These are phyloP conservation scores for Chamaetylas fuelleborni DNA, from an alignment of 2,113 vertebrate genomes.

Conservation along the genomic window DNA sequence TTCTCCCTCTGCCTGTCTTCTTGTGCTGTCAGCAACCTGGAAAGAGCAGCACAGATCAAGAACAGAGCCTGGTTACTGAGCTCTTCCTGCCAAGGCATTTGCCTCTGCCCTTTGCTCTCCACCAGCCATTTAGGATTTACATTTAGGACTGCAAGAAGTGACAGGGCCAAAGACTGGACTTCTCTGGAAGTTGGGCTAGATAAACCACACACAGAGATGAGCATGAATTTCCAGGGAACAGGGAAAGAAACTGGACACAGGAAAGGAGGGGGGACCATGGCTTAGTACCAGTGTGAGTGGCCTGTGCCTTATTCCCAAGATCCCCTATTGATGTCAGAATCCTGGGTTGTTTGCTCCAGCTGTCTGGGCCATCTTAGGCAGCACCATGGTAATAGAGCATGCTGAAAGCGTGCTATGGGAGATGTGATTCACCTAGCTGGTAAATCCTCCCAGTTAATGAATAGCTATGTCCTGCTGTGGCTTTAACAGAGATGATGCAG, in stretches of 20 bases:
- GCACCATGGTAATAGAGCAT: neutral
- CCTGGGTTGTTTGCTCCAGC: neutral
- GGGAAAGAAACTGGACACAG: neutral
- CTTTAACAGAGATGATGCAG: neutral
- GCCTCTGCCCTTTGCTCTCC: neutral
- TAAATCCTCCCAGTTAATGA: neutral
- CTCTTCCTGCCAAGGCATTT: neutral
- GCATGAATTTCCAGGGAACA: neutral
- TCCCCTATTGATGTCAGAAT: neutral
- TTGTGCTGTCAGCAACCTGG: conserved; percentile 75
- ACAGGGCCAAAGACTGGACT: neutral
- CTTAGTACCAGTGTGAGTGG: neutral
- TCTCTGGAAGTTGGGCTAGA: neutral
- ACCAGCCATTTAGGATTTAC: neutral
- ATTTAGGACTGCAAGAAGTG: neutral
- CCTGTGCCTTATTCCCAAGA: neutral
- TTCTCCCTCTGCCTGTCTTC: conserved; percentile 72
- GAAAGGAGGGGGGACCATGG: too few relatives aligned
- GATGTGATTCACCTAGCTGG: neutral
- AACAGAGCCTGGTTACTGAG: neutral
- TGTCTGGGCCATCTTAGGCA: neutral
- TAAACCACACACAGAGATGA: neutral
- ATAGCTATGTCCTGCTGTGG: neutral
- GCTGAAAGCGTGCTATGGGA: neutral
- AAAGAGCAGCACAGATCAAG: neutral